Conservation (phyloP, 2,113 vertebrate genomes). For the Lamprotornis superbus region DNA sequence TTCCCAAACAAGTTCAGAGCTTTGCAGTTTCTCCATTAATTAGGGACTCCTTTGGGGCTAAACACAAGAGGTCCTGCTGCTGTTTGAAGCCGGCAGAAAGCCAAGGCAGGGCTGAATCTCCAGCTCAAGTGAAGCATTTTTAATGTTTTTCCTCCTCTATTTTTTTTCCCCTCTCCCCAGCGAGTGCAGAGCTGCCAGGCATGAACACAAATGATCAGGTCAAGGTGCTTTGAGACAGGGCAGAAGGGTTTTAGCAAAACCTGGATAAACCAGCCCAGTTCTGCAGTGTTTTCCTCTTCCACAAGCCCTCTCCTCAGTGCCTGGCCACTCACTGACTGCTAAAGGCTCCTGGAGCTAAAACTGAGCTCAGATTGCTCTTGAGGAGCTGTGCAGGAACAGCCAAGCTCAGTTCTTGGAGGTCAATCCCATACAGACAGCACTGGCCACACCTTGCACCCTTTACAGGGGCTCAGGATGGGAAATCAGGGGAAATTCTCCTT, state of each 20-base stretch:
- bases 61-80: not conserved
- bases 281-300: not conserved
- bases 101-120: not conserved
- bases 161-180: not conserved
- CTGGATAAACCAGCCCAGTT: slow-evolving; percentile 31
- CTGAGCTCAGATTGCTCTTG: rapidly evolving
- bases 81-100: not conserved
- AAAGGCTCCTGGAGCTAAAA: not conserved
- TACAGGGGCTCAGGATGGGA: not conserved
- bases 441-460: not conserved
- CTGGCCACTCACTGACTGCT: not conserved
- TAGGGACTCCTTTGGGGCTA: slow-evolving; percentile 35
- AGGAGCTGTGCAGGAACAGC: not conserved
- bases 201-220: not conserved
- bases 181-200: not conserved
- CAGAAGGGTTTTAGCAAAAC: slow-evolving; percentile 39
- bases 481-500: not conserved
- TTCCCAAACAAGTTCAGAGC: slow-evolving; percentile 4
- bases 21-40: slow-evolving; percentile 45
- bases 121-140: not conserved
- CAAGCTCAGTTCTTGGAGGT: not conserved
- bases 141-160: not conserved
- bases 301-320: not conserved
- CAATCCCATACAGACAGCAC: not conserved
- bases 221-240: not conserved